Evolutionary conservation across 2,797 vertebrate species (phyloP), one percentile per base, ranked within the genome.

Genomic region (Acrossocheilus fasciatus): DNA sequence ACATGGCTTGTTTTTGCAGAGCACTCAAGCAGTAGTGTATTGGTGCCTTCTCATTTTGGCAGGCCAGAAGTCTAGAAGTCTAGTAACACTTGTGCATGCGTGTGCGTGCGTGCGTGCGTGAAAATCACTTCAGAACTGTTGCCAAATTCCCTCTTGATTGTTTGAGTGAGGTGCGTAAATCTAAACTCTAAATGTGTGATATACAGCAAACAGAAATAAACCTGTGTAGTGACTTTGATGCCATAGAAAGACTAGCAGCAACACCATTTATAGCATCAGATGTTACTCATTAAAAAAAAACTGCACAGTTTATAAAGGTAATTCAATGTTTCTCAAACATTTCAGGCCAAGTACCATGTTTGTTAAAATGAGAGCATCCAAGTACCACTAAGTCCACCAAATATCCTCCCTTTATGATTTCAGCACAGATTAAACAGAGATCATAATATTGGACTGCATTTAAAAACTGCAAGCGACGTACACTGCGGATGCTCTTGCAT

Each of bases 1-100:
- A 66, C 30, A 45, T 52, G 50, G 83, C 73, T 76, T 84, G 83
- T 84, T 77, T 76, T 84, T 76, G 26, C 62, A 54, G 72, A 47
- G 57, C 72, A 66, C 57, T 84, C 82, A 50, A 84, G 74, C 83
- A 77, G 34, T 54, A 41, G 57, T 76, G 41, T 64, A 52, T 47
- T 69, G 62, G 59, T 77, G 74, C n/a, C 12, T 50, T 30, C 17
- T 76, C 18, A 66, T 68, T 84, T 54, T 68, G 59, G 83, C 47
- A 85, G 62, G 74, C 14, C 74, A 69, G 23, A 69, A 68, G 36
- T 77, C 73, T 84, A 77, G 36, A 18, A 74, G 54, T 74, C 69
- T 45, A 83, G 74, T 78, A 85, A 78, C 83, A 70, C 62, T 20
- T 54, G 43, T 68, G 12, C 12, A n/a, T 26, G 54, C n/a, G 4